Evolutionary conservation across 2,888 invertebrate species (phyloP).

Genomic region (Gasteruption jaculator): DNA sequence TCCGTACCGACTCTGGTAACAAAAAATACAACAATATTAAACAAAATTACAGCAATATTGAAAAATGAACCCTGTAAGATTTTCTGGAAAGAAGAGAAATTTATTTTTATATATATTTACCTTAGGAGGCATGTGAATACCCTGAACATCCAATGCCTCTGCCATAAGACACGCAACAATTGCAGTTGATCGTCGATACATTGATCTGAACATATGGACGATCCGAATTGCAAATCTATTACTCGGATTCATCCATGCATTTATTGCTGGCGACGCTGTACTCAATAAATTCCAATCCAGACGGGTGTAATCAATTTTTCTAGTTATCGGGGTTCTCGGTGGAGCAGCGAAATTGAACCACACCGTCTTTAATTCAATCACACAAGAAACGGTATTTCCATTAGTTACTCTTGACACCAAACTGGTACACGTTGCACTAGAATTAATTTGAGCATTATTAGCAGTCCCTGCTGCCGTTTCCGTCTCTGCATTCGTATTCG

Average conservation of each 20-base stretch:
- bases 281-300: constrained; percentile 95
- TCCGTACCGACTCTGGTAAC: constrained; percentile 77
- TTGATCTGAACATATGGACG: constrained; percentile 73
- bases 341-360: constrained; percentile 99
- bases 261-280: constrained; percentile 93
- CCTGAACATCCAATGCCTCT: constrained; percentile 83
- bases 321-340: constrained; percentile 87
- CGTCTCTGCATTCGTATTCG: constrained; percentile 25
- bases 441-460: constrained; percentile 48
- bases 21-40: constrained; percentile 16
- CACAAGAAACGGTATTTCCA: constrained; percentile 79
- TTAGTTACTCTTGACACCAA: constrained; percentile 57
- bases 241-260: constrained; percentile 96
- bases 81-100: no score
- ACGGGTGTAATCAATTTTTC: constrained; percentile 91
- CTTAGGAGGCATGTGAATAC: constrained; percentile 75
- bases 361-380: constrained; percentile 82
- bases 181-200: constrained; percentile 77
- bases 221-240: constrained; percentile 84
- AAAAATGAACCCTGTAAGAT: constrained; percentile 15
- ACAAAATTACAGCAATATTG: constrained; percentile 2
- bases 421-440: constrained; percentile 34
- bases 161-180: constrained; percentile 94
- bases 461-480: constrained; percentile 27
- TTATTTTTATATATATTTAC: constrained; percentile 48